A percentile compares a stretch with the other conserved stretches of the same genome.
These are phyloP conservation scores for Xenops minutus DNA, from an alignment of 2,797 vertebrate species.

Conservation along the genomic window DNA sequence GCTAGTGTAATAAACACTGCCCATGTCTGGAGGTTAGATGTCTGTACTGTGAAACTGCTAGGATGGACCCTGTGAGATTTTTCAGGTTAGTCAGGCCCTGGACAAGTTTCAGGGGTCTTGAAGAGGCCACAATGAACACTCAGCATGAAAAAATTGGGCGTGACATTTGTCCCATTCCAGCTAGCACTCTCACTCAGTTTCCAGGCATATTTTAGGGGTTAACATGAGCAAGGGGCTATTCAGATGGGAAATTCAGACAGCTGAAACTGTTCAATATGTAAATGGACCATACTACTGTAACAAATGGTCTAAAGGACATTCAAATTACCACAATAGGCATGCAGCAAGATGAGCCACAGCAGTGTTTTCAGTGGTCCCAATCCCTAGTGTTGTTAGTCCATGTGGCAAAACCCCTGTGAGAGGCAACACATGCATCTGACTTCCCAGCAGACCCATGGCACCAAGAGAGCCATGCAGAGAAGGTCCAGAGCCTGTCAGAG, in stretches of 20 bases:
- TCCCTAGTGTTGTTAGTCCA: not conserved
- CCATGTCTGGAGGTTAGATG: not conserved
- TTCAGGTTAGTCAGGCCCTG: not conserved
- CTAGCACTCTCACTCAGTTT: not conserved
- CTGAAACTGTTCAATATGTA: not conserved
- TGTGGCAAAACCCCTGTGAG: not conserved
- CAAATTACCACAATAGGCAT: not conserved
- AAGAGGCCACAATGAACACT: not conserved
- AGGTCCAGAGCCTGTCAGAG: not conserved
- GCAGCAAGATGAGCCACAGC: not conserved
- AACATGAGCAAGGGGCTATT: not conserved
- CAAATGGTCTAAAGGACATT: not conserved
- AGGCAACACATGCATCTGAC: not conserved
- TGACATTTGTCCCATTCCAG: not conserved
- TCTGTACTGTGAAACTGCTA: not conserved
- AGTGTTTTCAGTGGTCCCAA: not conserved
- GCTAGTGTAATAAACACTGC: not conserved
- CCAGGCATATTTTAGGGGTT: not conserved
- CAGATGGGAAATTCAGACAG: not conserved
- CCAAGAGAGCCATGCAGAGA: not conserved
- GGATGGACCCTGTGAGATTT: not conserved
- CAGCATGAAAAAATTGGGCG: not conserved
- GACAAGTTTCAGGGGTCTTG: not conserved
- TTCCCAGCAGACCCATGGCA: not conserved
- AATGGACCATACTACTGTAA: not conserved